A percentile compares a stretch with the other conserved stretches of the same genome.
Conservation (phyloP, 2,113 vertebrate species). For the Hoplias malabaricus region DNA sequence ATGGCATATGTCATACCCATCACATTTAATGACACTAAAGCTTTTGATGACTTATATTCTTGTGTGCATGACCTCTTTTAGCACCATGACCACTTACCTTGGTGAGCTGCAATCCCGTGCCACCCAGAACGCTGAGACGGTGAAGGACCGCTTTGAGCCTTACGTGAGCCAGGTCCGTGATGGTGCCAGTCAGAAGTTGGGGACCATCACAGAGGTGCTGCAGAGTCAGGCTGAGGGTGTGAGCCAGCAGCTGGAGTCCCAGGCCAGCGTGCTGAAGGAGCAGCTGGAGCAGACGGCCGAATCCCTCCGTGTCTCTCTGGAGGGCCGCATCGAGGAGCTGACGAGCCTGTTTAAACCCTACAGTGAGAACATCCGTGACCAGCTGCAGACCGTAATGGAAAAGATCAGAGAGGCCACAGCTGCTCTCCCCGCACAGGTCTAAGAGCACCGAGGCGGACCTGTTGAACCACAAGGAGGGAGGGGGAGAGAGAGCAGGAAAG, state of each 20-base stretch:
- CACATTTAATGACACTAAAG: too few relatives aligned
- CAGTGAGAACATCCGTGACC: conserved; percentile 66
- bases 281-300: conserved; percentile 70
- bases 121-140: conserved; percentile 61
- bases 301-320: conserved; percentile 66
- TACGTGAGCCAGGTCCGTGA: conserved; percentile 62
- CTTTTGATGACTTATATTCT: background rate
- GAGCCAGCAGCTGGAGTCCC: conserved; percentile 64
- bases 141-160: conserved; percentile 66
- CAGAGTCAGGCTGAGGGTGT: conserved; percentile 66
- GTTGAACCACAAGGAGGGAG: conserved; percentile 41
- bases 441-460: conserved; percentile 42
- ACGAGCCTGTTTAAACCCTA: conserved; percentile 66
- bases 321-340: conserved; percentile 69
- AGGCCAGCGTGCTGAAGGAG: conserved; percentile 62
- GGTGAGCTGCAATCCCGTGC: conserved; percentile 70
- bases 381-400: conserved; percentile 66
- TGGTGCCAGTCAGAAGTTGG: conserved; percentile 60
- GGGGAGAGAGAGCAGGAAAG: background rate
- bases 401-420: conserved; percentile 64
- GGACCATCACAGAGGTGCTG: conserved; percentile 62
- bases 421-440: conserved; percentile 42
- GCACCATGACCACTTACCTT: conserved; percentile 69
- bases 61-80: conserved; percentile 27
- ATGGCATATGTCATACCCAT: background rate